phyloP scores from a whole-genome alignment of 2,888 invertebrate genomes.

The Boloria euphrosyne region DNA sequence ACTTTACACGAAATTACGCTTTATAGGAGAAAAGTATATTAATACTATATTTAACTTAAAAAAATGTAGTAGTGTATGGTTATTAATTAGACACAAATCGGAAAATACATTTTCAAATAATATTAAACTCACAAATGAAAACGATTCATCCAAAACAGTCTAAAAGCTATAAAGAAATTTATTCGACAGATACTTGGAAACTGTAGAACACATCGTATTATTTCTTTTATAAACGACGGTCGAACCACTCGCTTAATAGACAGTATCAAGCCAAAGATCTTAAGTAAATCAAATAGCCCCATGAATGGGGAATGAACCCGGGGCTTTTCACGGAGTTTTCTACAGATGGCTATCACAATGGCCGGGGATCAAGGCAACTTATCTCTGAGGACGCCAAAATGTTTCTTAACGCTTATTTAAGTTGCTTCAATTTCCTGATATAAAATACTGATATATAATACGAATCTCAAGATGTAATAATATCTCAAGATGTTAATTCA shows the following conservation, averaged over 20 bases:
- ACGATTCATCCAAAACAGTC: background rate
- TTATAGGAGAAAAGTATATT: background rate
- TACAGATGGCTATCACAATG: slow-evolving; percentile 79
- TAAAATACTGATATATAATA: slow-evolving; percentile 40
- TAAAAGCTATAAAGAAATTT: slow-evolving; percentile 31
- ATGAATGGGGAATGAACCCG: slow-evolving; percentile 78
- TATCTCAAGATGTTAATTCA: background rate
- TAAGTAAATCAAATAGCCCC: slow-evolving; percentile 82
- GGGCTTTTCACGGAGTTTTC: slow-evolving; percentile 75
- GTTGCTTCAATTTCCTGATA: slow-evolving; percentile 72
- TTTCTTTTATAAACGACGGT: slow-evolving; percentile 64
- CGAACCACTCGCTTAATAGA: slow-evolving; percentile 74
- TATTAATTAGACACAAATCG: no score
- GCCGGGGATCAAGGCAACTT: slow-evolving; percentile 76
- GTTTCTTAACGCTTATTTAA: slow-evolving; percentile 79
- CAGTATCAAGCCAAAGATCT: slow-evolving; percentile 76
- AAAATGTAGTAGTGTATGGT: no score
- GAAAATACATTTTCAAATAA: no score
- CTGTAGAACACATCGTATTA: slow-evolving; percentile 50
- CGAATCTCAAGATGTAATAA: background rate
- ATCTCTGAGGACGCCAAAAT: slow-evolving; percentile 73
- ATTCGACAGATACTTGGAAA: slow-evolving; percentile 22
- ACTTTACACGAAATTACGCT: background rate
- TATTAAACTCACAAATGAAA: background rate
- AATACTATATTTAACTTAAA: background rate